Percentiles rank a stretch among this genome's conserved stretches.
Evolutionary conservation across 2,888 invertebrate species (phyloP).

Genomic region (Fissipunctia ypsillon): DNA sequence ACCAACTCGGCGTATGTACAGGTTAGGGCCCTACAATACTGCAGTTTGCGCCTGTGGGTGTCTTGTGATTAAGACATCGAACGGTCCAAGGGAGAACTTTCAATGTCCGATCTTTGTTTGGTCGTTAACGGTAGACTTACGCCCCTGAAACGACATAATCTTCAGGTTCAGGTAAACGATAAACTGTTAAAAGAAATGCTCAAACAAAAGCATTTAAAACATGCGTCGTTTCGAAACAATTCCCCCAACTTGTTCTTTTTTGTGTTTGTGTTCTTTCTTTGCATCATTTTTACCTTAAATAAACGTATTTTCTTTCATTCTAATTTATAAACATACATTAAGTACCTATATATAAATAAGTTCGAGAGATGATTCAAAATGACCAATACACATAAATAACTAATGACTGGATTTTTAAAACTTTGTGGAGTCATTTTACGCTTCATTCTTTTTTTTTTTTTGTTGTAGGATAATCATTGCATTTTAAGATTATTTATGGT

Average conservation of each 20-base stretch:
- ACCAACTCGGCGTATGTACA: no score
- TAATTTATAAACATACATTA: background rate
- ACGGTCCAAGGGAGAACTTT: background rate
- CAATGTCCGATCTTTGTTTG: background rate
- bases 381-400: slow-evolving; percentile 7
- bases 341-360: background rate
- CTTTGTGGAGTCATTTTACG: background rate
- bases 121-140: background rate
- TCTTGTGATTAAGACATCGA: background rate
- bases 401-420: slow-evolving; percentile 14
- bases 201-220: no score
- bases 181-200: no score
- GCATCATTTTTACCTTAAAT: no score
- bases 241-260: no score
- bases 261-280: no score
- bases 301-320: no score
- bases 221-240: no score
- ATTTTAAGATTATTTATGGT: background rate
- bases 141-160: no score
- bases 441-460: background rate
- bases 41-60: background rate
- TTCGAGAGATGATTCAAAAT: slow-evolving; percentile 8
- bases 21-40: background rate
- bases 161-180: no score
- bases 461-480: background rate